A percentile compares a stretch with the other conserved stretches of the same genome.
phyloP scores from a whole-genome alignment of 2,113 vertebrate genomes.

The Ammodytes marinus region DNA sequence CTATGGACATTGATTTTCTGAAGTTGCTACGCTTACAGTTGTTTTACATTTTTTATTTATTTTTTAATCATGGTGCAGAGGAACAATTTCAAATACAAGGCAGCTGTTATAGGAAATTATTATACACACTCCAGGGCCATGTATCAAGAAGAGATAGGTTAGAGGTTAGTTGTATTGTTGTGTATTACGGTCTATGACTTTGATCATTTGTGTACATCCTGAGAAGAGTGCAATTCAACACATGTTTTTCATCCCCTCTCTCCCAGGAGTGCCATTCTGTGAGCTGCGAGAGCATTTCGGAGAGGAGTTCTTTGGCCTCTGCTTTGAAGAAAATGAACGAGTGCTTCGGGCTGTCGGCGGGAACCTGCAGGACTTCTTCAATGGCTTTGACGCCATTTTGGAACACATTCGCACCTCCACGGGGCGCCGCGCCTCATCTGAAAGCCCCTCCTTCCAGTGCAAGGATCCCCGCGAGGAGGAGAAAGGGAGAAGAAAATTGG shows the following conservation, averaged over 20 bases:
- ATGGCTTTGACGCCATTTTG: constrained; percentile 97
- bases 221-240: not conserved
- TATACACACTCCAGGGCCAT: not conserved
- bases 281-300: constrained; percentile 95
- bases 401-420: constrained; percentile 97
- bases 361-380: constrained; percentile 98
- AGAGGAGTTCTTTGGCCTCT: constrained; percentile 95
- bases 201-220: constrained; percentile 11
- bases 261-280: constrained; percentile 91
- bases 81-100: constrained; percentile 2
- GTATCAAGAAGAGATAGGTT: too few relatives aligned
- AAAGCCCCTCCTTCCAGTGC: constrained; percentile 98
- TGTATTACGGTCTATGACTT: not conserved
- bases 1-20: constrained; percentile 32
- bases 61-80: not conserved
- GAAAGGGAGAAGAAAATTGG: constrained; percentile 79
- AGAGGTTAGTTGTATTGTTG: not conserved
- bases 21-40: constrained; percentile 31
- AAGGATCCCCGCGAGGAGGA: constrained; percentile 89
- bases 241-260: constrained; percentile 16
- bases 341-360: constrained; percentile 95
- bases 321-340: constrained; percentile 97
- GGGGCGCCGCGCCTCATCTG: constrained; percentile 91
- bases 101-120: not conserved
- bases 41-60: not conserved